phyloP scores from a whole-genome alignment of 2,113 vertebrate genomes.

The Neolamprologus longior region DNA sequence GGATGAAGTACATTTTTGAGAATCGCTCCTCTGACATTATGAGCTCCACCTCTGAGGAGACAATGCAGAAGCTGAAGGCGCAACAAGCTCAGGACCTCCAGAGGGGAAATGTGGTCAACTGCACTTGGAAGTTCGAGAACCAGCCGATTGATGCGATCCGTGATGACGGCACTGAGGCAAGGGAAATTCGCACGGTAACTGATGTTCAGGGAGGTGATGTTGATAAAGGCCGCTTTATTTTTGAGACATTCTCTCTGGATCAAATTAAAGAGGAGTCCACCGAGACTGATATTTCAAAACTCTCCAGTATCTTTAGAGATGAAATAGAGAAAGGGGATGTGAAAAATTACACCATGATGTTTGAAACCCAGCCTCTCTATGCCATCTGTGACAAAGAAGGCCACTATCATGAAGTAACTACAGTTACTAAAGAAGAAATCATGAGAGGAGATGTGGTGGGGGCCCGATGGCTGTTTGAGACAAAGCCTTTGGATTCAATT shows the following conservation, averaged over 20 bases:
- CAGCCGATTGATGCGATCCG: slow-evolving; percentile 78
- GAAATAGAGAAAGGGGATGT: slow-evolving; percentile 80
- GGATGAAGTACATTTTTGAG: slow-evolving; percentile 86
- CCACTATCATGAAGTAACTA: slow-evolving; percentile 87
- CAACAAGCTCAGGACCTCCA: slow-evolving; percentile 82
- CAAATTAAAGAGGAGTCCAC: slow-evolving; percentile 78
- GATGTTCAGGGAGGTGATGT: slow-evolving; percentile 85
- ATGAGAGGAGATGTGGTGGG: slow-evolving; percentile 85
- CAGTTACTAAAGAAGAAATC: slow-evolving; percentile 88
- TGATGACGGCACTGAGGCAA: slow-evolving; percentile 53
- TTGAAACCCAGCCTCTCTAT: slow-evolving; percentile 87
- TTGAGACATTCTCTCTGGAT: slow-evolving; percentile 86
- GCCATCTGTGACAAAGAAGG: slow-evolving; percentile 87
- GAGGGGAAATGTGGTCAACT: slow-evolving; percentile 80
- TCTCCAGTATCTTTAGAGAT: slow-evolving; percentile 65
- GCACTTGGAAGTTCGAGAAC: slow-evolving; percentile 87
- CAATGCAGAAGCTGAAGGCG: slow-evolving; percentile 76
- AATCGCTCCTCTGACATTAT: slow-evolving; percentile 81
- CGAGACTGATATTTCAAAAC: slow-evolving; percentile 52
- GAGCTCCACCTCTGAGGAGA: slow-evolving; percentile 79
- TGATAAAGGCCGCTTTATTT: slow-evolving; percentile 82
- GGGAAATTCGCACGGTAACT: slow-evolving; percentile 69
- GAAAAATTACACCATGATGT: slow-evolving; percentile 88
- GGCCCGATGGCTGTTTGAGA: slow-evolving; percentile 90
- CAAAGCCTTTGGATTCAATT: slow-evolving; percentile 85